These are phyloP conservation scores for Ruditapes philippinarum DNA, from an alignment of 1,140 invertebrate species.

Conservation along the genomic window DNA sequence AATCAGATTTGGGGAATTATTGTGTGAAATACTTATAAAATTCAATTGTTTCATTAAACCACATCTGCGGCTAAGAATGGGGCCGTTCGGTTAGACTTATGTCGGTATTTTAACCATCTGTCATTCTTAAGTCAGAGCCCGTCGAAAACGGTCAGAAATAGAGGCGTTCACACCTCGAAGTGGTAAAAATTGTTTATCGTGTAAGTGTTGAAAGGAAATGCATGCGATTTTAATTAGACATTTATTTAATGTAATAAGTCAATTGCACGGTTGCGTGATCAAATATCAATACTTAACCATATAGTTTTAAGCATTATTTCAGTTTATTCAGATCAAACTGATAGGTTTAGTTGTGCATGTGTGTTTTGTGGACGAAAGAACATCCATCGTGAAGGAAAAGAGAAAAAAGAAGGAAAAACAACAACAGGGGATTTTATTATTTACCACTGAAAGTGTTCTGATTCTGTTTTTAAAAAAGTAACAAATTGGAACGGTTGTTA, in stretches of 20 bases:
- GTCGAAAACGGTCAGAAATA: neutral
- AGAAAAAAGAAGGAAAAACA: too few species aligned
- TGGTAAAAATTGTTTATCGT: neutral
- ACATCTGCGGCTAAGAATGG: conserved; percentile 42
- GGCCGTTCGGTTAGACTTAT: neutral
- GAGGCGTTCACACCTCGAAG: conserved; percentile 5
- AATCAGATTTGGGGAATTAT: conserved; percentile 9
- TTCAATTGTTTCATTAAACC: conserved; percentile 13
- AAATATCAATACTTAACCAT: neutral
- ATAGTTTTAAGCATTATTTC: too few species aligned
- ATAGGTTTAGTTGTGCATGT: too few species aligned
- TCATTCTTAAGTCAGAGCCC: neutral
- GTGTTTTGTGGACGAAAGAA: too few species aligned
- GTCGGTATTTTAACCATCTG: neutral
- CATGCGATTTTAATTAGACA: neutral
- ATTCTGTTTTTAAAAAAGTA: too few species aligned
- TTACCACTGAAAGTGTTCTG: too few species aligned
- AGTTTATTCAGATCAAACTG: too few species aligned
- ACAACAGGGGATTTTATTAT: too few species aligned
- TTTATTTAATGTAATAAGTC: neutral
- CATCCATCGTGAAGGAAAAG: too few species aligned
- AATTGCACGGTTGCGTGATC: neutral
- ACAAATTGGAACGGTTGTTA: too few species aligned
- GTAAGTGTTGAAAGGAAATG: neutral
- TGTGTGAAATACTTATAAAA: conserved; percentile 27